Evolutionary conservation across 2,888 invertebrate genomes (phyloP).

Genomic region (Eupithecia tripunctaria): DNA sequence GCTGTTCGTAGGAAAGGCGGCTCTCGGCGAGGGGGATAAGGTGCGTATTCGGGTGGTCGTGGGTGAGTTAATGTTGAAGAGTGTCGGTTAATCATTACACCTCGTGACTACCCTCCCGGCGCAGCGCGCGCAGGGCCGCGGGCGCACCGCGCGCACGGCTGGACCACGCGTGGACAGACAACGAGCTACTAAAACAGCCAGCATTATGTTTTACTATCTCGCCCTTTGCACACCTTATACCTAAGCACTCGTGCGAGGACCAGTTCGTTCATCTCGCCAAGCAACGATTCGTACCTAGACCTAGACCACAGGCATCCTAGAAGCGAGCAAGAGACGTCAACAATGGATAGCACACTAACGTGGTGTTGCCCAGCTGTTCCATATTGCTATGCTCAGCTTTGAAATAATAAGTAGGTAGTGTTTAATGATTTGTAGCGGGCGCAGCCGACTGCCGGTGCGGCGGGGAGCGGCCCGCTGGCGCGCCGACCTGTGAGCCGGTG

Average conservation of each 20-base stretch:
- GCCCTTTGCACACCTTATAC: no score
- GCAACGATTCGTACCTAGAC: no score
- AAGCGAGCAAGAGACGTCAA: neutral
- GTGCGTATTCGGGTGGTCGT: constrained; percentile 32
- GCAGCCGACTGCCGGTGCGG: neutral
- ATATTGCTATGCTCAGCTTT: constrained; percentile 14
- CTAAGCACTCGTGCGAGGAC: no score
- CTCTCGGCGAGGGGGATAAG: constrained; percentile 3
- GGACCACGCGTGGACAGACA: no score
- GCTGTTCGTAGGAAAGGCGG: neutral
- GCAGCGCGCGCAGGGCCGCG: no score
- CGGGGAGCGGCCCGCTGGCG: neutral
- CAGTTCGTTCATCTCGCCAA: no score
- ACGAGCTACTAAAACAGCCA: no score
- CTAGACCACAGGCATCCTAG: neutral
- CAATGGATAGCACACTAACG: no score
- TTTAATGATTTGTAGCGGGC: no score
- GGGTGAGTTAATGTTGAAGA: constrained; percentile 47
- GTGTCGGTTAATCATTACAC: constrained; percentile 48
- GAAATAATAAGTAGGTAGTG: constrained; percentile 37
- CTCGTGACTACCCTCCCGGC: constrained; percentile 47
- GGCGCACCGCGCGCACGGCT: neutral
- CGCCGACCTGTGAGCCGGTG: neutral
- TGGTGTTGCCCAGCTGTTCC: constrained; percentile 4
- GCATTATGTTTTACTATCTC: no score